Conservation (phyloP, 2,113 vertebrate species). For the Halcyon malimbica region DNA sequence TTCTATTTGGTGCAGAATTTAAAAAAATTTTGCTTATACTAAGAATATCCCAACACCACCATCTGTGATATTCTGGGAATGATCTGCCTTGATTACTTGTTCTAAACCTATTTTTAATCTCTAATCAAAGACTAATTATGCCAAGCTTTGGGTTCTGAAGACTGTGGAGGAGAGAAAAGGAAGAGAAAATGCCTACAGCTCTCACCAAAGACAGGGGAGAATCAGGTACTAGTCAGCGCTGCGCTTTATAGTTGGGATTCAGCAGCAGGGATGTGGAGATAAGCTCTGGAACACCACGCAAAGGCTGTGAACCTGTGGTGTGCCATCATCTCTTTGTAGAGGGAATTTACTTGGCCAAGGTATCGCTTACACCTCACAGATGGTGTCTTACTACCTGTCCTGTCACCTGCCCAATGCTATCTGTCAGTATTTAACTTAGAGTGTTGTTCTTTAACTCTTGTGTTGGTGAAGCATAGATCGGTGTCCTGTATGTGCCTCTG, state of each 20-base stretch:
- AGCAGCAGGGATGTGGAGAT: background rate
- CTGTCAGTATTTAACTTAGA: background rate
- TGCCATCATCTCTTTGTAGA: background rate
- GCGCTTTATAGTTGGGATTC: background rate
- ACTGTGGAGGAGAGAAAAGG: background rate
- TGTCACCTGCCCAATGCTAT: background rate
- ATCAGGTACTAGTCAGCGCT: background rate
- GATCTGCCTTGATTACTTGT: background rate
- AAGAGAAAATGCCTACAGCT: background rate
- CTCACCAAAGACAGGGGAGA: background rate
- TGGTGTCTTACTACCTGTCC: background rate
- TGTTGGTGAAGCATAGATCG: background rate
- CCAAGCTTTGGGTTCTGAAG: background rate
- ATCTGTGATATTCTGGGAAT: background rate
- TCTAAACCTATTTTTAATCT: conserved; percentile 9
- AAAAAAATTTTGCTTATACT: background rate
- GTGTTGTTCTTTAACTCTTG: background rate
- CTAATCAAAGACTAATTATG: conserved; percentile 17
- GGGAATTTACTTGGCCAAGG: background rate
- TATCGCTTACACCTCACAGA: background rate
- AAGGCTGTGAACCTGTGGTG: background rate
- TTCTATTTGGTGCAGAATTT: background rate
- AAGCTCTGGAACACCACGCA: background rate
- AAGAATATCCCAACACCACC: background rate
- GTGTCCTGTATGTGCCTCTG: background rate